Evolutionary conservation across 35 echinoderm and acorn worm species (phyloP).

Genomic region (Lytechinus variegatus): DNA sequence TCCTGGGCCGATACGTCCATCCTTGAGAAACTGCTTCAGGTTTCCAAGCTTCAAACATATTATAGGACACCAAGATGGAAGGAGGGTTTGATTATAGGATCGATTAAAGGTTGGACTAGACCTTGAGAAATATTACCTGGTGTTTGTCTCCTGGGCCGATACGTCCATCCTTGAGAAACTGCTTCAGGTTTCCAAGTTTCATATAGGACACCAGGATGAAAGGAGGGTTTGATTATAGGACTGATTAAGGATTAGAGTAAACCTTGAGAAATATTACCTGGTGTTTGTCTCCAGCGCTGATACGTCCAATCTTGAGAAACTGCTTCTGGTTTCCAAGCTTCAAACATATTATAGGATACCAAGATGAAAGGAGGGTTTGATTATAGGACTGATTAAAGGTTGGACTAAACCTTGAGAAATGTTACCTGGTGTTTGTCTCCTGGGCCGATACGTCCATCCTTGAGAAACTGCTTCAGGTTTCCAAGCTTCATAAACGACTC

Average conservation of each 20-base stretch:
- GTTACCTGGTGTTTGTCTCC: slow-evolving; percentile 92
- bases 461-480: slow-evolving; percentile 88
- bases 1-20: slow-evolving; percentile 85
- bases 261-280: slow-evolving; percentile 68
- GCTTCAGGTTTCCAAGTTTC: slow-evolving; percentile 87
- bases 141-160: slow-evolving; percentile 89
- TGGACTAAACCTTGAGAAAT: background rate
- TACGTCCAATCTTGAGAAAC: slow-evolving; percentile 83
- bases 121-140: slow-evolving; percentile 69
- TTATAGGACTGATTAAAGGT: no score
- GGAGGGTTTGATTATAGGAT: slow-evolving; percentile 56
- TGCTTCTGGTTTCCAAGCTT: slow-evolving; percentile 87
- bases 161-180: slow-evolving; percentile 85
- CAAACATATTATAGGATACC: slow-evolving; percentile 63
- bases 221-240: slow-evolving; percentile 56
- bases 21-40: slow-evolving; percentile 80
- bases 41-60: slow-evolving; percentile 83
- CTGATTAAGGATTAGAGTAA: background rate
- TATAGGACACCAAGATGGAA: slow-evolving; percentile 60
- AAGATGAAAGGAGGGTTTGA: slow-evolving; percentile 74
- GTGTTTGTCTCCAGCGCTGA: slow-evolving; percentile 86
- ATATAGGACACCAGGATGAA: slow-evolving; percentile 80
- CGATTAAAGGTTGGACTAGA: background rate
- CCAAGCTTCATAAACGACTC: slow-evolving; percentile 85
- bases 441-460: slow-evolving; percentile 84